A percentile compares a stretch with the other conserved stretches of the same genome.
These are phyloP conservation scores for Trypoxylus dichotomus DNA, from an alignment of 1,140 invertebrate genomes.

Conservation along the genomic window DNA sequence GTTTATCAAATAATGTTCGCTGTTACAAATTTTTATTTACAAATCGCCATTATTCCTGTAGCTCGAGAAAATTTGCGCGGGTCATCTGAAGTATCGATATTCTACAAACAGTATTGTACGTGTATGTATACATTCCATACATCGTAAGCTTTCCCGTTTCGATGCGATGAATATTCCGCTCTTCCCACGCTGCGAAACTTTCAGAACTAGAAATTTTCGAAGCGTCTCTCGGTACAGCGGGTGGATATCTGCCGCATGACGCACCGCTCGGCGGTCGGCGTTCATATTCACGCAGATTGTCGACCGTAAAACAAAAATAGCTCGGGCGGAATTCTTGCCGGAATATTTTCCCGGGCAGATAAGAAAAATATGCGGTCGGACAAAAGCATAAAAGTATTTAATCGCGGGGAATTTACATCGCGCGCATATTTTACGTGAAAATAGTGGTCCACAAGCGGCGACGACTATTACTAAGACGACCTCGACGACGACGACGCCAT, in stretches of 20 bases:
- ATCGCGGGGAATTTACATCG: not conserved
- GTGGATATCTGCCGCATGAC: not conserved
- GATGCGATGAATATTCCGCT: too few species aligned
- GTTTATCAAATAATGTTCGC: too few species aligned
- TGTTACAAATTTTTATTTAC: too few species aligned
- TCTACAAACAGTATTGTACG: too few species aligned
- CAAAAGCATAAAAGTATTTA: constrained; percentile 6
- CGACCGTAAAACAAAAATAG: constrained; percentile 3
- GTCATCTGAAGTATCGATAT: too few species aligned
- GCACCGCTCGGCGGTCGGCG: not conserved
- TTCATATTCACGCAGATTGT: not conserved
- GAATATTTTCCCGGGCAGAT: not conserved
- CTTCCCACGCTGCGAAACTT: not conserved
- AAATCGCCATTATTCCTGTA: too few species aligned
- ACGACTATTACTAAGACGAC: not conserved
- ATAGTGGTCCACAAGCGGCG: not conserved
- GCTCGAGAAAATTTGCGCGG: too few species aligned
- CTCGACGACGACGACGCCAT: not conserved
- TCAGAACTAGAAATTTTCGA: not conserved
- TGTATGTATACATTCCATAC: too few species aligned
- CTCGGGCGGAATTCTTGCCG: not conserved
- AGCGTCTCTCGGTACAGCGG: not conserved
- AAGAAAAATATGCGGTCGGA: constrained; percentile 2
- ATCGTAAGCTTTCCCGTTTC: too few species aligned
- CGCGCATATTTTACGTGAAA: constrained; percentile 6